Percentiles rank a stretch among this genome's conserved stretches.
phyloP scores from a whole-genome alignment of 2,113 vertebrate genomes.

The Myocastor coypus region DNA sequence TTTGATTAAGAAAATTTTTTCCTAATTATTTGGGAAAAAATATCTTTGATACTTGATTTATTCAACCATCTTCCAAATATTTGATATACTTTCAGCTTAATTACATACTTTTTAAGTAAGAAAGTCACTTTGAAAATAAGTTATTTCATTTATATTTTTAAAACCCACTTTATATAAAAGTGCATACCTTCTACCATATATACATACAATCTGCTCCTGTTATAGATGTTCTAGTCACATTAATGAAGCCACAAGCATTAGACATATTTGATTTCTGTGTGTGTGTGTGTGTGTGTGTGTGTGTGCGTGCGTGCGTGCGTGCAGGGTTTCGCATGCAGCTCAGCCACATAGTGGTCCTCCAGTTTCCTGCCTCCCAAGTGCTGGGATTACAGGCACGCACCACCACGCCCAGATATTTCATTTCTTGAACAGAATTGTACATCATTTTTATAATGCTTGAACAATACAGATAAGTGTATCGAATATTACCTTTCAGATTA shows the following conservation, averaged over 20 bases:
- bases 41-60: conserved; percentile 51
- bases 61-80: background rate
- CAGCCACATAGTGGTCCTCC: too few relatives aligned
- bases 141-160: conserved; percentile 44
- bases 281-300: background rate
- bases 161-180: conserved; percentile 52
- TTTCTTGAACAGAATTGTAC: background rate
- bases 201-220: background rate
- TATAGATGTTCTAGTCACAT: background rate
- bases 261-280: background rate
- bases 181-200: conserved; percentile 20
- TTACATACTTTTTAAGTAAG: conserved; percentile 21
- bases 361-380: too few relatives aligned
- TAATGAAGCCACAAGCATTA: background rate
- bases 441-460: background rate
- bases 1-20: conserved; percentile 27
- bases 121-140: conserved; percentile 39
- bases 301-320: too few relatives aligned
- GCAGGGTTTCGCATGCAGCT: too few relatives aligned
- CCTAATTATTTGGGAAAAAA: conserved; percentile 59
- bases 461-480: background rate
- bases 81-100: conserved; percentile 23
- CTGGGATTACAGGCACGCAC: too few relatives aligned
- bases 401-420: background rate
- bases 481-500: background rate